Conservation (phyloP, 2,797 vertebrate species). For the Manis pentadactyla region DNA sequence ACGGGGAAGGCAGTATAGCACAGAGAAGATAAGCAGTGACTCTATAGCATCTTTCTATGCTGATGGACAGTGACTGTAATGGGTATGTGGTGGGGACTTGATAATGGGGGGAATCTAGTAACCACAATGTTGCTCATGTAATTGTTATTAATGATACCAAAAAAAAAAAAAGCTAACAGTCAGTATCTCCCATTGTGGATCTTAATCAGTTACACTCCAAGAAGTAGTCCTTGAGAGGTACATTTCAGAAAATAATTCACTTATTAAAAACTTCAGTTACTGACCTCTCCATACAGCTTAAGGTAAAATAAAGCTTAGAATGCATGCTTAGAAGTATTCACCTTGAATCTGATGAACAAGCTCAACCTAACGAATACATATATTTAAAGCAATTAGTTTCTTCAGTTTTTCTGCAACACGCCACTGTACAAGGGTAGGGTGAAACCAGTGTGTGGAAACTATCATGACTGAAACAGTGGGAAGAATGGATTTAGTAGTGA, state of each 20-base stretch:
- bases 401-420: background rate
- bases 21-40: too few relatives aligned
- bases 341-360: background rate
- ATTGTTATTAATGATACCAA: too few relatives aligned
- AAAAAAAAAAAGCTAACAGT: background rate
- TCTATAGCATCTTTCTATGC: too few relatives aligned
- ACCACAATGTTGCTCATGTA: too few relatives aligned
- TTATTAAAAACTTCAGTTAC: background rate
- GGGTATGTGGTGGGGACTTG: too few relatives aligned
- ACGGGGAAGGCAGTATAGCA: too few relatives aligned
- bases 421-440: background rate
- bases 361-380: background rate
- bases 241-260: background rate
- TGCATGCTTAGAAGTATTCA: background rate
- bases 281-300: background rate
- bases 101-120: too few relatives aligned
- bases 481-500: background rate
- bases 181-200: background rate
- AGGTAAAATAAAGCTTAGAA: background rate
- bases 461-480: background rate
- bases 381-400: background rate
- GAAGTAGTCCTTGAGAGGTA: background rate
- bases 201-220: background rate
- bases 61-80: too few relatives aligned
- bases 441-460: background rate